Evolutionary conservation across 2,113 vertebrate genomes (phyloP), one percentile per base, ranked within the genome.

Genomic region (Acanthochromis polyacanthus): DNA sequence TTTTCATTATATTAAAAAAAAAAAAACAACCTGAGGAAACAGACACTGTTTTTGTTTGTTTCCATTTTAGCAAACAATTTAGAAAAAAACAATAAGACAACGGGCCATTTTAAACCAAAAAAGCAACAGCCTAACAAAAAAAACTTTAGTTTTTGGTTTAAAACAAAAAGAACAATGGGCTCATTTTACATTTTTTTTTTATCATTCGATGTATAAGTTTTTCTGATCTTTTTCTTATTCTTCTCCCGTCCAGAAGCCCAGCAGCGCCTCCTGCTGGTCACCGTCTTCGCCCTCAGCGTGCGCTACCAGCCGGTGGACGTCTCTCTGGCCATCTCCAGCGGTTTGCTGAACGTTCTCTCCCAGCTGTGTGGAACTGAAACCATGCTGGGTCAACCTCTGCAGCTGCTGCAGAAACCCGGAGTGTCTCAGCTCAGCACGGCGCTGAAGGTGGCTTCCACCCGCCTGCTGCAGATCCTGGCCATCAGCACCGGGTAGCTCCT

Each of bases 221-320:
- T 30, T 30, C 30, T 30, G 30, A 30, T 30, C 6, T 30, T 30
- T 30, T 4, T 30, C 30, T 30, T 30, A 5, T 36, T 36, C 8
- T 52, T 66, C 3, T 38, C 19, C 25, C 11, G 11, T 5, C 3
- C 61, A 99, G 98, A 99, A 94, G 97, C 97, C 30, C 98, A 99
- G 7, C 98, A 99, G 74, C 96, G 98, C 82, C 97, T 99, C 79
- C 95, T 99, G 19, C 91, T 99, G 94, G 98, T 99, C 75, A 99
- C 98, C 0, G 97, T 99, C 56, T 99, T 99, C 59, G 97, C 98
- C 1, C 94, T 99, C 36, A 99, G 98, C 0, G 97, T 98, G 7
- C 97, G 98, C 45, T 99, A 99, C 89, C 98, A 99, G 91, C 98
- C 98, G 0, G 96, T 97, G 46, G 98, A 99, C 66, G 97, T 99